phyloP scores from a whole-genome alignment of 2,113 vertebrate species.

The Pomatostomus ruficeps region DNA sequence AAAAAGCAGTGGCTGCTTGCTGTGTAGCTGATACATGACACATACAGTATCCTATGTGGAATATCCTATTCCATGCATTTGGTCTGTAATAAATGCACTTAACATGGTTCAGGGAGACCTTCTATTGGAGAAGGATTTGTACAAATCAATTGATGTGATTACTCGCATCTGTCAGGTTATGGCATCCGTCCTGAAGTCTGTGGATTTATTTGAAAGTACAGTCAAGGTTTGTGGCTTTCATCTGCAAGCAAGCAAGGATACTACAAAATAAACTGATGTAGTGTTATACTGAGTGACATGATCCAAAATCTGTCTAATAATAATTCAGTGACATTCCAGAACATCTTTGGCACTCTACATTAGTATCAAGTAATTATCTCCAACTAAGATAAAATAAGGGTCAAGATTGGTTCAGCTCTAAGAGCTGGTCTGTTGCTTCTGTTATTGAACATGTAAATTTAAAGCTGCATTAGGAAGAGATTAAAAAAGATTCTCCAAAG shows the following conservation, averaged over 20 bases:
- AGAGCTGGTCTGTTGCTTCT: slow-evolving; percentile 31
- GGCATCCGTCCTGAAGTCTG: not conserved
- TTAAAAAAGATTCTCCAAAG: not conserved
- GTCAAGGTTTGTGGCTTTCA: not conserved
- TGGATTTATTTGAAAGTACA: slow-evolving; percentile 11
- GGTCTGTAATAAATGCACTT: not conserved
- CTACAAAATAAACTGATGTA: not conserved
- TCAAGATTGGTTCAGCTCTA: slow-evolving; percentile 53
- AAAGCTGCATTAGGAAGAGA: slow-evolving; percentile 42
- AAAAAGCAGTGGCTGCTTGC: not conserved
- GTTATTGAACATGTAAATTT: slow-evolving; percentile 57
- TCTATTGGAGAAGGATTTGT: not conserved
- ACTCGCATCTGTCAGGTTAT: not conserved
- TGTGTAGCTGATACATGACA: not conserved
- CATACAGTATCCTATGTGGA: rapidly evolving
- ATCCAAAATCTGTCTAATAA: slow-evolving; percentile 9
- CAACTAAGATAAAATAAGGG: slow-evolving; percentile 62
- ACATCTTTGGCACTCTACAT: slow-evolving; percentile 47
- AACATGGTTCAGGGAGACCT: not conserved
- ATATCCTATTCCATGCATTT: not conserved
- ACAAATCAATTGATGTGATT: not conserved
- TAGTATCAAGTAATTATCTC: slow-evolving; percentile 67
- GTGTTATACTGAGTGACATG: not conserved
- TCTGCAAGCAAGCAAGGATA: not conserved
- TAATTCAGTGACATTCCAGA: slow-evolving; percentile 49